Conservation (phyloP, 2,113 vertebrate genomes). For the Mesembrinibis cayennensis region DNA sequence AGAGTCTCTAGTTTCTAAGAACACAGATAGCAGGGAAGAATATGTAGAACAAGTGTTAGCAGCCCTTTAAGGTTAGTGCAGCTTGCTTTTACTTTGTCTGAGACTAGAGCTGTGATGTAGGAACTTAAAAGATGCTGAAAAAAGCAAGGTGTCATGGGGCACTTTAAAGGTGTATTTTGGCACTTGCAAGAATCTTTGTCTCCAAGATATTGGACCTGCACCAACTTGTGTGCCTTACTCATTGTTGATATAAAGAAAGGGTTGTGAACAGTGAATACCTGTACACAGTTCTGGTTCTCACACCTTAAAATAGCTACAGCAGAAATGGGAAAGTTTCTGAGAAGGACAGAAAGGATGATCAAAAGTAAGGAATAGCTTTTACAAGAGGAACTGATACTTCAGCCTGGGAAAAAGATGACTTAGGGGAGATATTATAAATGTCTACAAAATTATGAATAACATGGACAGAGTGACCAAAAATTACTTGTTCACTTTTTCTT, state of each 20-base stretch:
- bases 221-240: not conserved
- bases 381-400: not conserved
- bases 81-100: not conserved
- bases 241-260: not conserved
- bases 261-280: not conserved
- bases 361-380: not conserved
- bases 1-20: not conserved
- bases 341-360: not conserved
- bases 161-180: not conserved
- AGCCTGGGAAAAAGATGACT: not conserved
- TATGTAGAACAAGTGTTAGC: not conserved
- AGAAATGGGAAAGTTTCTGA: not conserved
- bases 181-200: not conserved
- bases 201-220: not conserved
- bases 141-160: not conserved
- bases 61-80: not conserved
- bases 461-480: not conserved
- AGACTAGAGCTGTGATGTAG: not conserved
- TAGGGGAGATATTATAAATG: not conserved
- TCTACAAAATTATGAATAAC: not conserved
- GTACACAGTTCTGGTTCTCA: not conserved
- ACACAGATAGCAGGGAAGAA: not conserved
- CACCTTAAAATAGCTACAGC: not conserved
- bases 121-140: not conserved
- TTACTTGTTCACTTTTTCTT: not conserved